phyloP scores from a whole-genome alignment of 2,797 vertebrate genomes.

The Ceryle rudis region DNA sequence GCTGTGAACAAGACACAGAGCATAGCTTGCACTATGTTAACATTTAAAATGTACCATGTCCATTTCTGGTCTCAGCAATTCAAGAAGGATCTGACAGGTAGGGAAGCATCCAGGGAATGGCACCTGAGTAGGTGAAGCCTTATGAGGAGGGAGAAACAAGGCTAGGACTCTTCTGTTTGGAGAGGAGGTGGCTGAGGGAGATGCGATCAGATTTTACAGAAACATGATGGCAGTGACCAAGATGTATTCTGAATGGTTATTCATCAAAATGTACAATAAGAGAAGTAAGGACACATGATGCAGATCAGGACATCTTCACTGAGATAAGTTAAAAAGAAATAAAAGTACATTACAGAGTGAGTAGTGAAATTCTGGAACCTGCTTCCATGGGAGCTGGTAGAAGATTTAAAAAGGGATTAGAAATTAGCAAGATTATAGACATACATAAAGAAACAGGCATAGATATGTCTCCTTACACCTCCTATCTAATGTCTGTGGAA shows the following conservation, averaged over 20 bases:
- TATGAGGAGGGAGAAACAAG: not conserved
- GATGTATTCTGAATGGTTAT: not conserved
- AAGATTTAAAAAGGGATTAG: not conserved
- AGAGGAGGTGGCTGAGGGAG: not conserved
- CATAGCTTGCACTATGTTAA: not conserved
- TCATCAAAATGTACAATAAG: not conserved
- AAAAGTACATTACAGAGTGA: not conserved
- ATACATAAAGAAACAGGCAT: not conserved
- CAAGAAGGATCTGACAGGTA: not conserved
- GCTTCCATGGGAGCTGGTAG: not conserved
- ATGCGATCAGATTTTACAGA: not conserved
- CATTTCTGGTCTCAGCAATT: not conserved
- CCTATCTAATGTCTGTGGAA: not conserved
- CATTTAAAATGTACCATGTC: fast-evolving
- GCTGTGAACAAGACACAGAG: not conserved
- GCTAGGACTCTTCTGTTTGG: not conserved
- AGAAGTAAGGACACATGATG: not conserved
- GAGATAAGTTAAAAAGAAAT: not conserved
- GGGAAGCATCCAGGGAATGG: not conserved
- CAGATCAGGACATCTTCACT: not conserved
- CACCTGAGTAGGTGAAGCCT: not conserved
- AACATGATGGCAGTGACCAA: not conserved
- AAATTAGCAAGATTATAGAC: not conserved
- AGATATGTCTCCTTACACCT: not conserved
- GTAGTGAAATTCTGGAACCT: not conserved